A percentile compares a stretch with the other conserved stretches of the same genome.
Conservation (phyloP, 2,113 vertebrate genomes). For the Passer domesticus region DNA sequence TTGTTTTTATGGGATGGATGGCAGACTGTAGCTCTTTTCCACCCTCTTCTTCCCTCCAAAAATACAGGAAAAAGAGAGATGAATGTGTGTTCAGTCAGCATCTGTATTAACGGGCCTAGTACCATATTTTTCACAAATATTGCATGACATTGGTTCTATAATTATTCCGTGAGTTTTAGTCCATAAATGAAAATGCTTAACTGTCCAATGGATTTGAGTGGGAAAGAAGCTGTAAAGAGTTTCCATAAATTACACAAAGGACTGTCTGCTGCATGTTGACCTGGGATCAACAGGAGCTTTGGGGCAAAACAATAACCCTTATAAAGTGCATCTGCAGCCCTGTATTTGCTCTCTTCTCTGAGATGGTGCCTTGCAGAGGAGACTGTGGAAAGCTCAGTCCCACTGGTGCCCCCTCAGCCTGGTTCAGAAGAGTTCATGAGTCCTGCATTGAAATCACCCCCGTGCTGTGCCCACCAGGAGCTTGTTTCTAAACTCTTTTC, state of each 20-base stretch:
- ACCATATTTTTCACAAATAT: background rate
- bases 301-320: background rate
- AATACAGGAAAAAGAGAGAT: background rate
- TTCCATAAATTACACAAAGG: background rate
- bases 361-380: background rate
- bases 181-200: background rate
- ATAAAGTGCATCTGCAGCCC: background rate
- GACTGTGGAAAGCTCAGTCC: background rate
- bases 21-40: background rate
- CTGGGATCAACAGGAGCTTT: background rate
- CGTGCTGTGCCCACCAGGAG: background rate
- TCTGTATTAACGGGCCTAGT: background rate
- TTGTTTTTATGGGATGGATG: background rate
- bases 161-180: background rate
- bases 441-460: background rate
- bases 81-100: background rate
- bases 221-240: background rate
- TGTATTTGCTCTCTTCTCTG: background rate
- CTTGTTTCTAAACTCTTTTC: background rate
- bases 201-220: background rate
- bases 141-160: background rate
- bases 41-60: fast-evolving
- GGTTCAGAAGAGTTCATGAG: background rate
- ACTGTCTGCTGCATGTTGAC: background rate
- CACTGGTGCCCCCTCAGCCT: background rate